phyloP scores from a whole-genome alignment of 1,140 invertebrate genomes.

The Drosophila kurseongensis region DNA sequence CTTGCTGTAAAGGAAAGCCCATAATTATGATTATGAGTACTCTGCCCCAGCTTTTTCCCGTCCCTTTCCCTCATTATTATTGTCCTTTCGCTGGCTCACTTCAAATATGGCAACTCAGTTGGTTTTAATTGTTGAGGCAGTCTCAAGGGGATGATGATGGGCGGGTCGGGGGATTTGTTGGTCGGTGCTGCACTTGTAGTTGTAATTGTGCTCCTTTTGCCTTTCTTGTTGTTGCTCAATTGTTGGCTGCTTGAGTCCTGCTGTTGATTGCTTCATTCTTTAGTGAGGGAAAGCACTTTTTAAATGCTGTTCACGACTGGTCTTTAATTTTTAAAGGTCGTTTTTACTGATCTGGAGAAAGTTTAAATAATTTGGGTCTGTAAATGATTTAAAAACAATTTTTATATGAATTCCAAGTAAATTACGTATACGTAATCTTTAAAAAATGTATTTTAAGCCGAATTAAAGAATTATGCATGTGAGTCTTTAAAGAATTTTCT shows the following conservation, averaged over 20 bases:
- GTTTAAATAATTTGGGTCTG: too few relatives aligned
- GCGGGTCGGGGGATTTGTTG: background rate
- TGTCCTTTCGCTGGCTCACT: conserved; percentile 61
- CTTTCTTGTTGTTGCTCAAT: conserved; percentile 51
- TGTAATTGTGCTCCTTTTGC: conserved; percentile 69
- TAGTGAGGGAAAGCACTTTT: conserved; percentile 5
- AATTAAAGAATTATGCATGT: background rate
- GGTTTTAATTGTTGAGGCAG: conserved; percentile 68
- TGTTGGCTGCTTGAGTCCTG: conserved; percentile 42
- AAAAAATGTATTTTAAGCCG: too few relatives aligned
- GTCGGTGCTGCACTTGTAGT: conserved; percentile 36
- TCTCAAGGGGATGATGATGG: conserved; percentile 17
- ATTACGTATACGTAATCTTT: background rate
- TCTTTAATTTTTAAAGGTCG: background rate
- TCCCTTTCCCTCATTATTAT: conserved; percentile 31
- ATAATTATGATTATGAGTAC: conserved; percentile 76
- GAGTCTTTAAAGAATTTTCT: background rate
- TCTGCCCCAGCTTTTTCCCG: conserved; percentile 3
- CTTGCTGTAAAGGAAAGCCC: conserved; percentile 52
- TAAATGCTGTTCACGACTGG: background rate
- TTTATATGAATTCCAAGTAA: background rate
- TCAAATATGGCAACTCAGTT: conserved; percentile 78
- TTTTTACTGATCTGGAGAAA: too few relatives aligned
- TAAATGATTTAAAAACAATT: too few relatives aligned
- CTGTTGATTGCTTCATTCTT: conserved; percentile 42